Percentiles rank a stretch among this genome's conserved stretches.
phyloP scores from a whole-genome alignment of 2,888 invertebrate genomes.

The Ormyrus thymus region DNA sequence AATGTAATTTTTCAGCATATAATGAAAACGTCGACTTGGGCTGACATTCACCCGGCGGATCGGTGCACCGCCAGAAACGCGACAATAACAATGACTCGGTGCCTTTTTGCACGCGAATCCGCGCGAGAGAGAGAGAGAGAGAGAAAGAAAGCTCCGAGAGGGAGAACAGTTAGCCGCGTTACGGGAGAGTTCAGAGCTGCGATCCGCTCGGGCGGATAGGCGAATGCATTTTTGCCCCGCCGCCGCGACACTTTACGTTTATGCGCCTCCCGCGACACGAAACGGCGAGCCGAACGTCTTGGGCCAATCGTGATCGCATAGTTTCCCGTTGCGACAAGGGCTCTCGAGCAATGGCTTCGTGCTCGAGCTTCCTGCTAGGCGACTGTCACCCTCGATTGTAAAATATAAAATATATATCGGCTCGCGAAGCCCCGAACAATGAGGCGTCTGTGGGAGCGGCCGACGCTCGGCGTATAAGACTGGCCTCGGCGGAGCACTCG shows the following conservation, averaged over 20 bases:
- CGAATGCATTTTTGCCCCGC: constrained; percentile 6
- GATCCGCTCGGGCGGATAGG: background rate
- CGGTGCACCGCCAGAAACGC: background rate
- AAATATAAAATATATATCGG: constrained; percentile 46
- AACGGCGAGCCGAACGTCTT: background rate
- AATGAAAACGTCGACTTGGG: too few relatives aligned
- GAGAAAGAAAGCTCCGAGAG: too few relatives aligned
- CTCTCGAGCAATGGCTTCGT: constrained; percentile 5
- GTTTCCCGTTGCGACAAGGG: background rate
- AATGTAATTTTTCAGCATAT: too few relatives aligned
- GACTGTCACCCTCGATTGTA: constrained; percentile 45
- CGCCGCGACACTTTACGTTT: constrained; percentile 16
- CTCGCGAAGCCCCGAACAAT: constrained; percentile 20
- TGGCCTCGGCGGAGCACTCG: background rate
- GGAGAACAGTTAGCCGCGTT: too few relatives aligned
- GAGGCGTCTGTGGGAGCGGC: constrained; percentile 37
- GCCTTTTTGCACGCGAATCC: background rate
- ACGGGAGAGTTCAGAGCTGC: background rate
- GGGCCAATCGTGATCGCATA: background rate
- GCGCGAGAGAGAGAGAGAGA: background rate
- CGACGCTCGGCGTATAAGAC: background rate
- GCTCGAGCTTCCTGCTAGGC: constrained; percentile 38
- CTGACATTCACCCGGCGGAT: too few relatives aligned
- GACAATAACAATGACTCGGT: constrained; percentile 2
- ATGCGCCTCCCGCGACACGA: constrained; percentile 32